A percentile compares a stretch with the other conserved stretches of the same genome.
Evolutionary conservation across 2,888 invertebrate genomes (phyloP).

Genomic region (Chaitophorus viminalis): DNA sequence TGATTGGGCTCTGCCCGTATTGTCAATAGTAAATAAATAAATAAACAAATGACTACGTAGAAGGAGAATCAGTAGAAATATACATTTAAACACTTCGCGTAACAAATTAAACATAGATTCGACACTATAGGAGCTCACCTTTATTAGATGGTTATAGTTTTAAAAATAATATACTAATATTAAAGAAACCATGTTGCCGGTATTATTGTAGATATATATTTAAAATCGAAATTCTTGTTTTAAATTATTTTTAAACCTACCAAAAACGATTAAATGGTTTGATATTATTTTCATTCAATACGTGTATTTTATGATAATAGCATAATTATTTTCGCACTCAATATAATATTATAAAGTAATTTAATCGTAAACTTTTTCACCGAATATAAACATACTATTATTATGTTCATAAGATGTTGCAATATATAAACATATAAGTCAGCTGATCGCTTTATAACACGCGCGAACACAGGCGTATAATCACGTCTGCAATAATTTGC

Average conservation of each 20-base stretch:
- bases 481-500: slow-evolving; percentile 19
- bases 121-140: neutral
- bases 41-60: no score
- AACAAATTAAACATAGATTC: no score
- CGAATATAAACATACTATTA: neutral
- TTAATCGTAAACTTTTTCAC: neutral
- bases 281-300: neutral
- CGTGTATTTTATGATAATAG: neutral
- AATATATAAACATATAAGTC: neutral
- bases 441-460: neutral
- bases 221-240: neutral
- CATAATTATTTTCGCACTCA: slow-evolving; percentile 1
- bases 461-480: neutral
- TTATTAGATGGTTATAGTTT: neutral
- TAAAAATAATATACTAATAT: no score
- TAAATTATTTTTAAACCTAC: neutral
- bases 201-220: neutral
- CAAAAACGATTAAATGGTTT: neutral
- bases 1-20: no score
- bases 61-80: no score
- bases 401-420: neutral
- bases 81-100: no score
- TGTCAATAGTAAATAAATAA: no score
- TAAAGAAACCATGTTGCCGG: no score
- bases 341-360: neutral